Evolutionary conservation across 2,888 invertebrate species (phyloP).

Genomic region (Stenodera caucasica): DNA sequence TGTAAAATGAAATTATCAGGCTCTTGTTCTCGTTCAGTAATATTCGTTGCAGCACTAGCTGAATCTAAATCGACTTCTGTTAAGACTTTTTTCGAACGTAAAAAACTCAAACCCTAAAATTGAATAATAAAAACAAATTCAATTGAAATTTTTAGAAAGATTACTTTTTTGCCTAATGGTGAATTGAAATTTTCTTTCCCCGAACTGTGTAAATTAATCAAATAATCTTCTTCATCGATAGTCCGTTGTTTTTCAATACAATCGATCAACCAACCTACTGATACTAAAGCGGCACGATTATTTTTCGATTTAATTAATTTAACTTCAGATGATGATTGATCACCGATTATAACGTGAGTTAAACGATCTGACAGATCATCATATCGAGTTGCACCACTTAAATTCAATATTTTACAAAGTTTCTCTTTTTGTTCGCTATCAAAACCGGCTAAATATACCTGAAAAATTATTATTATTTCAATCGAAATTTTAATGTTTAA

Average conservation of each 20-base stretch:
- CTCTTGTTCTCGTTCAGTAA: slow-evolving; percentile 18
- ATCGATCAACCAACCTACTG: slow-evolving; percentile 73
- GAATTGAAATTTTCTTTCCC: slow-evolving; percentile 49
- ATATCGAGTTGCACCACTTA: slow-evolving; percentile 81
- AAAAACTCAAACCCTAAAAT: slow-evolving; percentile 47
- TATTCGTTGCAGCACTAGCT: slow-evolving; percentile 8
- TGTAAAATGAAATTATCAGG: slow-evolving; percentile 42
- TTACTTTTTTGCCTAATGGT: slow-evolving; percentile 65
- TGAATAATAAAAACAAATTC: slow-evolving; percentile 4
- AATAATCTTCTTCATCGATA: slow-evolving; percentile 60
- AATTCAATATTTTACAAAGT: slow-evolving; percentile 69
- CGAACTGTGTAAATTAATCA: slow-evolving; percentile 35
- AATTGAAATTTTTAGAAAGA: slow-evolving; percentile 4
- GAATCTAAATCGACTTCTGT: slow-evolving; percentile 33
- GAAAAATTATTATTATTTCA: slow-evolving; percentile 22
- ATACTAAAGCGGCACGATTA: slow-evolving; percentile 60
- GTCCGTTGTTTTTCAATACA: slow-evolving; percentile 67
- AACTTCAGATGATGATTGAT: slow-evolving; percentile 58
- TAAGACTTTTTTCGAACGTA: slow-evolving; percentile 39
- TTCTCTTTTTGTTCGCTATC: slow-evolving; percentile 65
- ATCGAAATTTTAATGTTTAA: background rate
- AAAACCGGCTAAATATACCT: slow-evolving; percentile 74
- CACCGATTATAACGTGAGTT: slow-evolving; percentile 79
- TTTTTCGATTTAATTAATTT: slow-evolving; percentile 45
- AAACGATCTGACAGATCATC: slow-evolving; percentile 74